These are phyloP conservation scores for Drosophila willistoni DNA, from an alignment of 1,140 invertebrate genomes.

Conservation along the genomic window DNA sequence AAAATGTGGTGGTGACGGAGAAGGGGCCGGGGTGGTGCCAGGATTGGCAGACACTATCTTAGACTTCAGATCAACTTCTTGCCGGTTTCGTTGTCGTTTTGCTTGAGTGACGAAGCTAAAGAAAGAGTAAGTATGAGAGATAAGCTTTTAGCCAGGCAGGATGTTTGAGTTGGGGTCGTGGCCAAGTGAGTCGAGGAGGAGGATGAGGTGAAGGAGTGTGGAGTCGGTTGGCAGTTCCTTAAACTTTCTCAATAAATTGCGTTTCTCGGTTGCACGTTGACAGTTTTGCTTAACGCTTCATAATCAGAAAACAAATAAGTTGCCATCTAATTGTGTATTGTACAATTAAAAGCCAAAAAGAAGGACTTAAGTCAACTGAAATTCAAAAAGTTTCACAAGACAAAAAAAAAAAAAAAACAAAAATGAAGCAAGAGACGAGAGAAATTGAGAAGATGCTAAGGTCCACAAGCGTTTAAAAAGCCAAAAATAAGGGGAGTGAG, in stretches of 20 bases:
- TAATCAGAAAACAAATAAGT: conserved; percentile 83
- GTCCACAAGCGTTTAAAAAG: conserved; percentile 6
- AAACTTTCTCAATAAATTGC: conserved; percentile 82
- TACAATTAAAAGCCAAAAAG: conserved; percentile 70
- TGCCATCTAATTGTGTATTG: conserved; percentile 78
- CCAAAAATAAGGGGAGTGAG: background rate
- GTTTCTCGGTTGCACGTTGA: conserved; percentile 78
- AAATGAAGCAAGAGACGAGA: background rate
- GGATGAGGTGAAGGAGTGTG: conserved; percentile 7
- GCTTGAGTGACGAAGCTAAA: conserved; percentile 68
- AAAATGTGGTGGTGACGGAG: background rate
- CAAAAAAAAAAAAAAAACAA: background rate
- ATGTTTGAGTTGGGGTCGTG: conserved; percentile 28
- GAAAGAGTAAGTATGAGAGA: conserved; percentile 37
- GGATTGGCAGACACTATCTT: conserved; percentile 65
- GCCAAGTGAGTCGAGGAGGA: background rate
- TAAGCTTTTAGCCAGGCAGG: conserved; percentile 59
- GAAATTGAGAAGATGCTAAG: conserved; percentile 4
- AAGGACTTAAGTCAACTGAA: conserved; percentile 54
- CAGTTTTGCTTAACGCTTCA: conserved; percentile 83
- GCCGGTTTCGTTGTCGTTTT: conserved; percentile 56
- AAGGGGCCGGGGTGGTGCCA: background rate
- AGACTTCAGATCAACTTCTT: conserved; percentile 73
- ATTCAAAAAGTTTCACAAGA: conserved; percentile 24
- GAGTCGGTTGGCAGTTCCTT: background rate